These are phyloP conservation scores for Neelides folsomi DNA, from an alignment of 2,888 invertebrate species.

Conservation along the genomic window DNA sequence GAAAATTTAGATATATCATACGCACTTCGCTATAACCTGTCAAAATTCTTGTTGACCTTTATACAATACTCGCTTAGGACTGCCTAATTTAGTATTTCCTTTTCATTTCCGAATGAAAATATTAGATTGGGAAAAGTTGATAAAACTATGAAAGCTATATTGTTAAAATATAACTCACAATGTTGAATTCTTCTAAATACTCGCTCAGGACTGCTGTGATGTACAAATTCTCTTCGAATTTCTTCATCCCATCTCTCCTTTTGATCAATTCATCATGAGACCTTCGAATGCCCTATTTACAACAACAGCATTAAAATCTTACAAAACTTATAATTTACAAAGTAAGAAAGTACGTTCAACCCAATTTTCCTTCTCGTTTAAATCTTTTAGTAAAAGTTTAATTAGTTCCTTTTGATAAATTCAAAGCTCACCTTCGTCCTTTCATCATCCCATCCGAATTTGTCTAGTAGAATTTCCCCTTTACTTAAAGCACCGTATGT, in stretches of 20 bases:
- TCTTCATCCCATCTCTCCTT: conserved; percentile 14
- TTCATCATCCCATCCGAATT: conserved; percentile 47
- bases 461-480: conserved; percentile 58
- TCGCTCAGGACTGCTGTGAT: conserved; percentile 53
- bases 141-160: not conserved
- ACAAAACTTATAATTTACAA: not conserved
- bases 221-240: conserved; percentile 51
- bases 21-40: too few species aligned
- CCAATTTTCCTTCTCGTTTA: not conserved
- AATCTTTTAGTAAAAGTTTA: not conserved
- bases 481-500: conserved; percentile 46
- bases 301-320: not conserved
- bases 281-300: conserved; percentile 17
- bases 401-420: not conserved
- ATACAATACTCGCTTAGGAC: too few species aligned
- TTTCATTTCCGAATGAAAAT: too few species aligned
- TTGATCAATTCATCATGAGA: conserved; percentile 20
- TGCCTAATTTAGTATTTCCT: too few species aligned
- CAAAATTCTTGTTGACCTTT: too few species aligned
- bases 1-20: too few species aligned
- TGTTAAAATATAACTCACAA: conserved; percentile 40
- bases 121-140: too few species aligned
- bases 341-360: not conserved
- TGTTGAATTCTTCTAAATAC: conserved; percentile 49
- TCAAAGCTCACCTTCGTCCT: conserved; percentile 45